phyloP scores from a whole-genome alignment of 2,888 invertebrate genomes.

The Parnassius glacialis region DNA sequence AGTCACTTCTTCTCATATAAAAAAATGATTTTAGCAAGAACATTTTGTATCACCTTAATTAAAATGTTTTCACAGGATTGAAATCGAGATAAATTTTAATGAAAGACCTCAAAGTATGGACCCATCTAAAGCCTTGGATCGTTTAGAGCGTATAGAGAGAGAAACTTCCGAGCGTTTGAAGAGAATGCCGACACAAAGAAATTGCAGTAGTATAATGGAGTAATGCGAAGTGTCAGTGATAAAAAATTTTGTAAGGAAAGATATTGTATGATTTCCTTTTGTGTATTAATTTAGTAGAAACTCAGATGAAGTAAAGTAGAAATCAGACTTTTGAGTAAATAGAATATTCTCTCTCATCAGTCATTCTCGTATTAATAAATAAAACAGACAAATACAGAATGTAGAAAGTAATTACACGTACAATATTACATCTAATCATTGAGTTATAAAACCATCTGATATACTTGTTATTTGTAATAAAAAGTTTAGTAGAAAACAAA shows the following conservation, averaged over 20 bases:
- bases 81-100: slow-evolving; percentile 63
- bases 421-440: no score
- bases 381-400: no score
- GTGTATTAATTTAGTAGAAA: slow-evolving; percentile 5
- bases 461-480: no score
- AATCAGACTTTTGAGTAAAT: no score
- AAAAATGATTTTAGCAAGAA: no score
- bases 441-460: no score
- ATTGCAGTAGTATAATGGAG: slow-evolving; percentile 1
- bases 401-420: no score
- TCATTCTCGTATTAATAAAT: no score
- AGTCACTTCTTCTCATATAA: no score
- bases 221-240: not conserved
- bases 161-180: slow-evolving; percentile 62
- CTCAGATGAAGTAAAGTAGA: not conserved
- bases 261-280: not conserved
- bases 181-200: slow-evolving; percentile 26
- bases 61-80: slow-evolving; percentile 50
- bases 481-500: no score
- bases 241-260: slow-evolving; percentile 1
- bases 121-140: slow-evolving; percentile 58
- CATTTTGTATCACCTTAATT: not conserved
- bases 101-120: slow-evolving; percentile 51
- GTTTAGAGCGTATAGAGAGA: slow-evolving; percentile 66
- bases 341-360: no score